A percentile compares a stretch with the other conserved stretches of the same genome.
Conservation (phyloP, 2,797 vertebrate genomes). For the Eulemur mongoz region DNA sequence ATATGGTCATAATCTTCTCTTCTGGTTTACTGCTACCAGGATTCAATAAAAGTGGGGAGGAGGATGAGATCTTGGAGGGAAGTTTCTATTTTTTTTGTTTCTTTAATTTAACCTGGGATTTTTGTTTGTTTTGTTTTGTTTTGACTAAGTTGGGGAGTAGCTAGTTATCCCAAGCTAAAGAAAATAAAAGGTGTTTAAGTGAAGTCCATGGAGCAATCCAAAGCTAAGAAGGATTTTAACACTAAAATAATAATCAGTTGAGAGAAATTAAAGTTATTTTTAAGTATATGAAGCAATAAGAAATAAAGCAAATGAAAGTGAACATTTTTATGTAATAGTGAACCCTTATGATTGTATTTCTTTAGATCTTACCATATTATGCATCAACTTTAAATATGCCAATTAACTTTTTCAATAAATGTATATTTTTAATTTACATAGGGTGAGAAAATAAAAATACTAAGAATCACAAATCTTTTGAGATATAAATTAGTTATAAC, state of each 20-base stretch:
- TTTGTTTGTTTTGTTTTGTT: neutral
- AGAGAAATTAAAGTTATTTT: slow-evolving; percentile 7
- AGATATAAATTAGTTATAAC: neutral
- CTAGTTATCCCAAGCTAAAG: neutral
- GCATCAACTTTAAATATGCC: neutral
- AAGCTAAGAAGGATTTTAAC: neutral
- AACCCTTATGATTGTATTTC: neutral
- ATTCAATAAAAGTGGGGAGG: fast-evolving
- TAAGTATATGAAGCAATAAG: neutral
- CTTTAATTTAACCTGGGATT: neutral
- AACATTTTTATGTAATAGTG: neutral
- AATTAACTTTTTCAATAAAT: slow-evolving; percentile 7
- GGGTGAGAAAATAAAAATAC: neutral
- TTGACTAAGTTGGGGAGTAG: neutral
- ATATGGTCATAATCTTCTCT: neutral
- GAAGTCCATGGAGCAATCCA: neutral
- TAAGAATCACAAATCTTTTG: neutral
- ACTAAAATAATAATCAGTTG: neutral
- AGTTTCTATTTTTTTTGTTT: neutral
- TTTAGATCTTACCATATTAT: neutral
- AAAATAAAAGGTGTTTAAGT: neutral
- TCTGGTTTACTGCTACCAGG: neutral
- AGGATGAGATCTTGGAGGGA: neutral
- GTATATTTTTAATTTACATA: neutral
- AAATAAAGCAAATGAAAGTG: neutral